These are phyloP conservation scores for Oithona nana DNA, from an alignment of 2,888 invertebrate species.

Conservation along the genomic window DNA sequence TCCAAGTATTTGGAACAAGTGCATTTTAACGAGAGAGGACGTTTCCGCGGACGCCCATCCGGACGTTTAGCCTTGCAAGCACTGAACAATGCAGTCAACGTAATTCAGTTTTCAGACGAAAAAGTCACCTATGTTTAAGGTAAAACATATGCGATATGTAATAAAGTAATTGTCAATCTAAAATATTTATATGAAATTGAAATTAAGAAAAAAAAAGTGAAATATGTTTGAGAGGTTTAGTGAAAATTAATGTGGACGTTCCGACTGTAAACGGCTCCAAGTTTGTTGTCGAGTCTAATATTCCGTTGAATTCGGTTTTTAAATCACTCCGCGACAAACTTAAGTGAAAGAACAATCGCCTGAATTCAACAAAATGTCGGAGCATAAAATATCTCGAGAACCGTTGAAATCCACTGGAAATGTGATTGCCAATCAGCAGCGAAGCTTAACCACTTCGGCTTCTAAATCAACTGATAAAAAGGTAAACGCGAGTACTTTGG, in stretches of 20 bases:
- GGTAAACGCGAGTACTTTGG: too few species aligned
- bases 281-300: not conserved
- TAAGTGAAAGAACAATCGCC: not conserved
- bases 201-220: too few species aligned
- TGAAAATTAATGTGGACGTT: too few species aligned
- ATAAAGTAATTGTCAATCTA: too few species aligned
- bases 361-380: not conserved
- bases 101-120: not conserved
- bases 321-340: not conserved
- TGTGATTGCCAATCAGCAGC: not conserved
- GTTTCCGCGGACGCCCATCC: not conserved
- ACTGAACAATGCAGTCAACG: not conserved
- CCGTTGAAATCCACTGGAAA: not conserved
- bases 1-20: not conserved
- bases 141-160: too few species aligned
- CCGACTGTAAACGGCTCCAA: too few species aligned
- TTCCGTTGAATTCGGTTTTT: not conserved
- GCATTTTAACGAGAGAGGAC: not conserved
- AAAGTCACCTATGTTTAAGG: not conserved
- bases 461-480: too few species aligned
- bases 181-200: too few species aligned
- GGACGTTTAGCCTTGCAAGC: not conserved
- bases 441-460: not conserved
- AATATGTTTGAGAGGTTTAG: too few species aligned
- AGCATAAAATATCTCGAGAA: not conserved